Conservation (phyloP, 2,797 vertebrate species). For the Pogoniulus pusillus region DNA sequence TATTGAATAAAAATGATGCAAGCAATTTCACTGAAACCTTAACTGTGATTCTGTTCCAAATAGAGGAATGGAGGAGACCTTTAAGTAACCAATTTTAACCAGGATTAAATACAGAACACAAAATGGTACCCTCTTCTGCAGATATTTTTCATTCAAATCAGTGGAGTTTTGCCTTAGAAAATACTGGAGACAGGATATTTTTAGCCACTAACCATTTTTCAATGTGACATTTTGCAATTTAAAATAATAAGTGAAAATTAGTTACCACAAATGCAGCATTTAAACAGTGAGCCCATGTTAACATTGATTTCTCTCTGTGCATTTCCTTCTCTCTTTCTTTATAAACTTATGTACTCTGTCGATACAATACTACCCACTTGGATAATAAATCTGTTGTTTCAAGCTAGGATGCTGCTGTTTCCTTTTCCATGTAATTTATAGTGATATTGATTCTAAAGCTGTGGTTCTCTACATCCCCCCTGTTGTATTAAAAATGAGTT, state of each 20-base stretch:
- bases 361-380: conserved; percentile 59
- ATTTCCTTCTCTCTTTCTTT: conserved; percentile 64
- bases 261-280: conserved; percentile 69
- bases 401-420: conserved; percentile 61
- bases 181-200: neutral
- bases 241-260: conserved; percentile 73
- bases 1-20: neutral
- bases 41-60: neutral
- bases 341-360: conserved; percentile 63
- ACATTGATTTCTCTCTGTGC: conserved; percentile 67
- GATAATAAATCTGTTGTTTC: conserved; percentile 76
- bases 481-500: conserved; percentile 58
- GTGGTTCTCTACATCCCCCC: conserved; percentile 34
- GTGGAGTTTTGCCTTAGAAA: conserved; percentile 1
- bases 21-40: neutral
- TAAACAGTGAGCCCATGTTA: conserved; percentile 60
- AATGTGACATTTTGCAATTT: conserved; percentile 61
- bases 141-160: neutral
- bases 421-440: conserved; percentile 74
- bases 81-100: neutral
- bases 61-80: neutral
- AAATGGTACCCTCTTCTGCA: neutral
- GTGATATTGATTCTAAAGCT: conserved; percentile 68
- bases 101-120: neutral
- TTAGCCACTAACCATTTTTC: conserved; percentile 61